Evolutionary conservation across 2,797 vertebrate genomes (phyloP), one percentile per base, ranked within the genome.

Genomic region (Taenioides sp.): DNA sequence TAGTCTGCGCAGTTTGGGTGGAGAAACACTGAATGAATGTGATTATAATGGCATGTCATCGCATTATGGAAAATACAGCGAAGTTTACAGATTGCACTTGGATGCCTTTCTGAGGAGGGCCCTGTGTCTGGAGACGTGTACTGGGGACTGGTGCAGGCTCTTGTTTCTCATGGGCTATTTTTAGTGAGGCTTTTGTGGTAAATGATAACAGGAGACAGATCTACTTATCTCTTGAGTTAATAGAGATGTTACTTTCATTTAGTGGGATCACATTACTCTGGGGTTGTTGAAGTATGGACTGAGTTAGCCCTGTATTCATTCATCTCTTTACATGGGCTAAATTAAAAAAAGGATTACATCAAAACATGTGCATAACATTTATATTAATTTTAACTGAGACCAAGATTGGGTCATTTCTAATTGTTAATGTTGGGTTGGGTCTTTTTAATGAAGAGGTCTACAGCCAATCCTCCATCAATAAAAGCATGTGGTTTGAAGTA

Each of bases 1-100:
- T 73, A 83, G 82, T 71, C 82, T 81, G 84, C 84, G 82, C 84
- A 84, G 2, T 88, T 73, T 76, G 85, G 81, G 81, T 86, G 86
- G 86, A 87, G 81, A 83, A 86, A 89, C 80, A 85, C 75, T 88
- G 88, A 87, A 82, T 84, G 78, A 83, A 82, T 76, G 83, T 70
- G 88, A 81, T 86, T 84, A 84, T 86, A 87, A 87, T 78, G 64
- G 80, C 83, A 64, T 67, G 78, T 84, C 82, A 28, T 66, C 52
- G 54, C 79, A 75, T 81, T 86, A 88, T 88, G 88, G 81, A 88
- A 88, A 91, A 79, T 67, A 84, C 85, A 78, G 87, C 87, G 84
- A 86, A 84, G 80, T 85, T 76, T 77, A 83, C 87, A 88, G 87
- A 88, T 89, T 73, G 80, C 64, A 74, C 70, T 76, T 74, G 22